These are phyloP conservation scores for Hemistola chrysoprasaria DNA, from an alignment of 2,888 invertebrate species.

Conservation along the genomic window DNA sequence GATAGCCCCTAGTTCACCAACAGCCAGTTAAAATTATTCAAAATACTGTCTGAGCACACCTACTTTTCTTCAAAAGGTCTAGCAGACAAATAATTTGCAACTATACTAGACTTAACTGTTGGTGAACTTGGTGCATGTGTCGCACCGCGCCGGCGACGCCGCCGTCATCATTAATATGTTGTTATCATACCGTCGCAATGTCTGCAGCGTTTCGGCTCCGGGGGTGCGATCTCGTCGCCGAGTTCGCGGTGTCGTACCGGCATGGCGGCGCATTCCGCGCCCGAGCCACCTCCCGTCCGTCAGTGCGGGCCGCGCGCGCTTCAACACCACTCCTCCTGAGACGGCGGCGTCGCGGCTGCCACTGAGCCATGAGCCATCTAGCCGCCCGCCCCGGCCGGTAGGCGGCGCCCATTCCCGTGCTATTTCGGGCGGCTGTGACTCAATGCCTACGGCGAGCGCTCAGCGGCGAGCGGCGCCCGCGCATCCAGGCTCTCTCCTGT, in stretches of 20 bases:
- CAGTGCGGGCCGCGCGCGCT: conserved; percentile 56
- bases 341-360: conserved; percentile 77
- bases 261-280: conserved; percentile 83
- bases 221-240: conserved; percentile 82
- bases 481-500: conserved; percentile 65
- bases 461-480: conserved; percentile 65
- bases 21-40: not conserved
- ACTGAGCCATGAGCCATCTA: conserved; percentile 72
- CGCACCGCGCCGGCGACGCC: conserved; percentile 40
- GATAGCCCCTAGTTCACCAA: conserved; percentile 10
- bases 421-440: conserved; percentile 78
- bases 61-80: conserved; percentile 24
- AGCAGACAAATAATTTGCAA: conserved; percentile 31
- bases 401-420: conserved; percentile 76
- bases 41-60: not conserved
- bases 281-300: conserved; percentile 69
- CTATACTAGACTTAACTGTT: conserved; percentile 28
- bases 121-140: conserved; percentile 19
- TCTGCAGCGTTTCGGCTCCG: conserved; percentile 95
- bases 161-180: conserved; percentile 41
- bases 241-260: conserved; percentile 82
- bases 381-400: conserved; percentile 80
- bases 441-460: conserved; percentile 61
- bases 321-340: conserved; percentile 71
- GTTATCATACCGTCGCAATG: conserved; percentile 91